Evolutionary conservation across 2,888 invertebrate species (phyloP).

Genomic region (Phaonia tiefii): DNA sequence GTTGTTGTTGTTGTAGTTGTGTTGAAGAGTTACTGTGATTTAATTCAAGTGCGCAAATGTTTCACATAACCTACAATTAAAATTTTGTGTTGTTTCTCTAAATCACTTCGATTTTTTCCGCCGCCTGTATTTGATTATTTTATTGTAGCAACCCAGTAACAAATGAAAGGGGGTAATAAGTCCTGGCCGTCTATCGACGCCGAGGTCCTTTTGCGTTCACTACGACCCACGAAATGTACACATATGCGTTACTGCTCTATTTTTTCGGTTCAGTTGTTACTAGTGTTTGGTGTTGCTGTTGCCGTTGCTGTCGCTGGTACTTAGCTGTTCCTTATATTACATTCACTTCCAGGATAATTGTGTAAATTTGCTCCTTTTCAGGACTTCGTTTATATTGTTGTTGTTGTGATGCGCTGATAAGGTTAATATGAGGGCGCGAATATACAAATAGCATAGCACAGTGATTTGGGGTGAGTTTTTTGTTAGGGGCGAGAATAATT

Average conservation of each 20-base stretch:
- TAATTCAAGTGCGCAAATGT: conserved; percentile 65
- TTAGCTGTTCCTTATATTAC: conserved; percentile 11
- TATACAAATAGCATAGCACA: conserved; percentile 2
- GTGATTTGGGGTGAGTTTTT: background rate
- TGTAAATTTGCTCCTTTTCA: conserved; percentile 58
- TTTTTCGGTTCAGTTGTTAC: conserved; percentile 27
- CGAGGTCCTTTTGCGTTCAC: conserved; percentile 2
- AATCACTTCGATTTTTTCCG: background rate
- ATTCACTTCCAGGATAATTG: conserved; percentile 44
- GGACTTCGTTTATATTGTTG: background rate
- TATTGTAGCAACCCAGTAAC: conserved; percentile 20
- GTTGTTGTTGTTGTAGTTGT: conserved; percentile 11
- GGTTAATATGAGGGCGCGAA: background rate
- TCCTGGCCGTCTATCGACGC: conserved; percentile 10
- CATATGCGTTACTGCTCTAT: conserved; percentile 58
- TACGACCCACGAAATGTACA: conserved; percentile 28
- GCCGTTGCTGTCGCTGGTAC: background rate
- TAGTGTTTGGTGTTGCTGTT: conserved; percentile 3
- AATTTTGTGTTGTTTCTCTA: conserved; percentile 40
- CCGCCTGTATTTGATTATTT: conserved; percentile 34
- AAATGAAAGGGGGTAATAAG: conserved; percentile 48
- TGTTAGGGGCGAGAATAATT: too few relatives aligned
- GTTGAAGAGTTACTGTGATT: conserved; percentile 49
- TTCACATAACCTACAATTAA: conserved; percentile 61
- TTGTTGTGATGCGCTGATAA: conserved; percentile 36